Evolutionary conservation across 2,113 vertebrate species (phyloP).

Genomic region (Phaethornis superciliosus): DNA sequence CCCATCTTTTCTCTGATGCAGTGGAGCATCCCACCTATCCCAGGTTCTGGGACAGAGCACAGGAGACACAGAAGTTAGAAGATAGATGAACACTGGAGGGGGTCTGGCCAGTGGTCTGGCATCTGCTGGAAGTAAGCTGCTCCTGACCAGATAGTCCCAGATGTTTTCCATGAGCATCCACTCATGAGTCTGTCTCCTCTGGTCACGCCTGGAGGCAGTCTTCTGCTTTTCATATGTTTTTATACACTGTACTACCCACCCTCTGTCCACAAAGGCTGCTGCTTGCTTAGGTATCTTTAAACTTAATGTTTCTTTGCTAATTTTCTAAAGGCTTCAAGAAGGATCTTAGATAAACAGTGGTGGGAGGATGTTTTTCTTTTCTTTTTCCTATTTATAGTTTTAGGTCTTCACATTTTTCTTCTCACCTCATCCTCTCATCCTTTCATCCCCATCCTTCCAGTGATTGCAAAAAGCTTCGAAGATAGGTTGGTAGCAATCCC

Average conservation of each 20-base stretch:
- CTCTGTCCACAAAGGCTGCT: not conserved
- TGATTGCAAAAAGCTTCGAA: not conserved
- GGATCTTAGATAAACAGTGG: not conserved
- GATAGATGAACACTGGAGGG: not conserved
- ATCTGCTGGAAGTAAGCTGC: too few species aligned
- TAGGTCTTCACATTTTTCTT: not conserved
- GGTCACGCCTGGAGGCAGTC: accelerated
- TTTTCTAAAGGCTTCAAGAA: not conserved
- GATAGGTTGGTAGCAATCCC: not conserved
- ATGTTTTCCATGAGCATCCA: not conserved
- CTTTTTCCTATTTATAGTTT: not conserved
- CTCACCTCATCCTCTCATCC: not conserved
- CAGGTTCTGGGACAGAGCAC: not conserved
- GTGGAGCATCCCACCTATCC: not conserved
- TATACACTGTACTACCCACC: accelerated
- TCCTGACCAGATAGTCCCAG: not conserved
- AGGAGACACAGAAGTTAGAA: not conserved
- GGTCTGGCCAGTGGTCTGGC: not conserved
- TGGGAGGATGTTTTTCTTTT: not conserved
- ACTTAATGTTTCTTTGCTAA: not conserved
- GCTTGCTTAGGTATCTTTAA: not conserved
- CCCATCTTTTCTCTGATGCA: not conserved
- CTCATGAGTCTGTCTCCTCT: not conserved
- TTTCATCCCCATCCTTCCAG: not conserved
- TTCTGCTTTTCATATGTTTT: not conserved